phyloP scores from a whole-genome alignment of 2,113 vertebrate genomes.

The Fregata magnificens region DNA sequence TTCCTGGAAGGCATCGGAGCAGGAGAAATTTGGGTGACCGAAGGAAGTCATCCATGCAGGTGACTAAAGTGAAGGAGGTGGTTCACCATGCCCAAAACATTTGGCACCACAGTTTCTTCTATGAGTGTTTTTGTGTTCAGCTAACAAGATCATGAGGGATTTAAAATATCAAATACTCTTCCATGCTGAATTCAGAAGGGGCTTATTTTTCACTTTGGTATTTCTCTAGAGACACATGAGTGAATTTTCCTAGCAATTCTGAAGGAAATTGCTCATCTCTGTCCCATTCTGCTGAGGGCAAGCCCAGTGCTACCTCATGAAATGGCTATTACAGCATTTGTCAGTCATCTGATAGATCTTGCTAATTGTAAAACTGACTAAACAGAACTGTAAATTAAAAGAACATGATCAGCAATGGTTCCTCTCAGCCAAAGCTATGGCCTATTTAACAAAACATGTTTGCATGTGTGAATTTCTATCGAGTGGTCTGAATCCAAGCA shows the following conservation, averaged over 20 bases:
- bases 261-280: background rate
- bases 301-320: background rate
- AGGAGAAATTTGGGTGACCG: background rate
- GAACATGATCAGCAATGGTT: background rate
- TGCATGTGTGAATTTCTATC: background rate
- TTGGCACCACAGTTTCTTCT: background rate
- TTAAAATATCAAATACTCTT: background rate
- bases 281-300: background rate
- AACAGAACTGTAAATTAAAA: background rate
- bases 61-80: background rate
- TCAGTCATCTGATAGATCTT: background rate
- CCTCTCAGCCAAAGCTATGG: background rate
- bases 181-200: background rate
- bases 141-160: background rate
- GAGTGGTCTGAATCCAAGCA: background rate
- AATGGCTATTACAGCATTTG: background rate
- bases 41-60: background rate
- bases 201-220: background rate
- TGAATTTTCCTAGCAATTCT: background rate
- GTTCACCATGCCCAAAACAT: background rate
- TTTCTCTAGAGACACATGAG: background rate
- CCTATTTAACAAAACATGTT: background rate
- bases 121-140: background rate
- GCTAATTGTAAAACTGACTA: background rate
- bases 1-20: background rate